Conservation (phyloP, 2,888 invertebrate species). For the Bursaphelenchus okinawaensis region DNA sequence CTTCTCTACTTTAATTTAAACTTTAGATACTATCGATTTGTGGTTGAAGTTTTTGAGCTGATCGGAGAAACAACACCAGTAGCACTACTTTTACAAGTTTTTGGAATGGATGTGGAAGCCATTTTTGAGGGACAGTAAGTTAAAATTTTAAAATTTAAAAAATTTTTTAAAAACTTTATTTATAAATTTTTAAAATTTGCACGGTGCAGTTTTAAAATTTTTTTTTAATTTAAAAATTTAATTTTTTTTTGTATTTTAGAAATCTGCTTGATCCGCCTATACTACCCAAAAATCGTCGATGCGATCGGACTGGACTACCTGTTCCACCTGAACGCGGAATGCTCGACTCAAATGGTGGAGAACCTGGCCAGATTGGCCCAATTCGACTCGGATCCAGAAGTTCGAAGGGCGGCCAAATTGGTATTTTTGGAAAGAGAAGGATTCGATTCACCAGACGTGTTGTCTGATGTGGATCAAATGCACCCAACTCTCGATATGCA, state of each 20-base stretch:
- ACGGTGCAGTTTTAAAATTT: no score
- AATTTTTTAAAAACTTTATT: no score
- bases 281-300: neutral
- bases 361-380: neutral
- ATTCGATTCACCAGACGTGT: neutral
- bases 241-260: neutral
- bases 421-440: neutral
- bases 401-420: neutral
- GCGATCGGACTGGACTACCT: neutral
- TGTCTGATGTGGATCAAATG: no score
- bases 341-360: neutral
- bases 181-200: no score
- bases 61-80: neutral
- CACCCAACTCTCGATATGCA: no score
- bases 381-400: neutral
- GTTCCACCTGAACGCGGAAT: neutral
- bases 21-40: neutral
- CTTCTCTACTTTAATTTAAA: no score
- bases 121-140: neutral
- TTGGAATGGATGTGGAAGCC: neutral
- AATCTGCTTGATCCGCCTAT: neutral
- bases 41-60: neutral
- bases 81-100: neutral
- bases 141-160: neutral
- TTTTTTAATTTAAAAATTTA: neutral